phyloP scores from a whole-genome alignment of 2,888 invertebrate genomes.

The Eupelmus urozonus region DNA sequence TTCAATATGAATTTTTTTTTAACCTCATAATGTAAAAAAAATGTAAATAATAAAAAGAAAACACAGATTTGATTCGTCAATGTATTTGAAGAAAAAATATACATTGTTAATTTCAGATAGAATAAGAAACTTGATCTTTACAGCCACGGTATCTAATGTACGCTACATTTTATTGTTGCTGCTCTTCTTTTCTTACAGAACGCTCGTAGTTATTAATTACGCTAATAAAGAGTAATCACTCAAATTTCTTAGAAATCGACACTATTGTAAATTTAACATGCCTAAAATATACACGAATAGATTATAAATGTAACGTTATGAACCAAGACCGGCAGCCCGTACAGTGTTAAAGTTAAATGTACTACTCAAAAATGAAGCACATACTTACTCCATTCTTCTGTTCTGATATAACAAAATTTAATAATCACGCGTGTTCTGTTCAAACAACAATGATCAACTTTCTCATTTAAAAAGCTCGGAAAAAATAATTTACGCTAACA shows the following conservation, averaged over 20 bases:
- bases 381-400: slow-evolving; percentile 23
- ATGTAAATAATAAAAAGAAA: slow-evolving; percentile 26
- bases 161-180: slow-evolving; percentile 69
- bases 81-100: slow-evolving; percentile 61
- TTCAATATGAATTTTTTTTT: slow-evolving; percentile 15
- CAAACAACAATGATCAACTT: slow-evolving; percentile 57
- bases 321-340: slow-evolving; percentile 67
- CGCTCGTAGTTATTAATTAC: slow-evolving; percentile 69
- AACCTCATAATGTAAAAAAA: slow-evolving; percentile 1
- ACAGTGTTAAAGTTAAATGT: slow-evolving; percentile 53
- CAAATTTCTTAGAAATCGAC: slow-evolving; percentile 73
- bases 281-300: slow-evolving; percentile 75
- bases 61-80: slow-evolving; percentile 58
- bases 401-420: slow-evolving; percentile 41
- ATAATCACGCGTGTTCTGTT: slow-evolving; percentile 59
- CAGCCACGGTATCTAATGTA: slow-evolving; percentile 64
- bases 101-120: slow-evolving; percentile 59
- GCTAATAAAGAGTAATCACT: slow-evolving; percentile 73
- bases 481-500: slow-evolving; percentile 51
- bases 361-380: slow-evolving; percentile 34
- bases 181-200: slow-evolving; percentile 65
- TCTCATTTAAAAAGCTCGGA: slow-evolving; percentile 51
- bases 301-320: slow-evolving; percentile 73
- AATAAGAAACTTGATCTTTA: slow-evolving; percentile 62
- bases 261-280: slow-evolving; percentile 75